phyloP scores from a whole-genome alignment of 2,888 invertebrate species.

The Coelinius sp. region DNA sequence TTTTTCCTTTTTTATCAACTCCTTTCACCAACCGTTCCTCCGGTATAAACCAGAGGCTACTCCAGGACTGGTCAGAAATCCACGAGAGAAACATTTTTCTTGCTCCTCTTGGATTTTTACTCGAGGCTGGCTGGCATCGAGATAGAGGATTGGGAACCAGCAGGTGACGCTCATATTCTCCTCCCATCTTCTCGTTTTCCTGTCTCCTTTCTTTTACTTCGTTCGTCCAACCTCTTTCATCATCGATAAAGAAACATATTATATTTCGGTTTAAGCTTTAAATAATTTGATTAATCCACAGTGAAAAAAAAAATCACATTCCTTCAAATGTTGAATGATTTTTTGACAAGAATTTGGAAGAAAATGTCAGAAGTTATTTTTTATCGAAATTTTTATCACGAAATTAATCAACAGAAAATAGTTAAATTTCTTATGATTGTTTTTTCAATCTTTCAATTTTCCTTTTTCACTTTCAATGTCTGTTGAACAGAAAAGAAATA shows the following conservation, averaged over 20 bases:
- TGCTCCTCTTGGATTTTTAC: constrained; percentile 45
- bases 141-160: constrained; percentile 62
- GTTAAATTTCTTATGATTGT: no score
- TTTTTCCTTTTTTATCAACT: constrained; percentile 43
- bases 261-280: not conserved
- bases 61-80: constrained; percentile 53
- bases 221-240: constrained; percentile 3
- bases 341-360: no score
- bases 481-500: no score
- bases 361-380: no score
- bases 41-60: constrained; percentile 38
- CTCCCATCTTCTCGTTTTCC: constrained; percentile 31
- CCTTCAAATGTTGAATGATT: no score
- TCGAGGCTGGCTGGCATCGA: constrained; percentile 43
- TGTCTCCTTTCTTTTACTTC: constrained; percentile 38
- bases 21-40: constrained; percentile 36
- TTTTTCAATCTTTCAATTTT: no score
- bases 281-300: no score
- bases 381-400: no score
- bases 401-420: no score
- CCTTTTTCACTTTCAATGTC: no score
- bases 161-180: constrained; percentile 60
- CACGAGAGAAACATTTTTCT: constrained; percentile 58
- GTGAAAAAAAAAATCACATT: no score
- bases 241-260: not conserved